phyloP scores from a whole-genome alignment of 2,888 invertebrate genomes.

The Scelioninae gen. 1 region DNA sequence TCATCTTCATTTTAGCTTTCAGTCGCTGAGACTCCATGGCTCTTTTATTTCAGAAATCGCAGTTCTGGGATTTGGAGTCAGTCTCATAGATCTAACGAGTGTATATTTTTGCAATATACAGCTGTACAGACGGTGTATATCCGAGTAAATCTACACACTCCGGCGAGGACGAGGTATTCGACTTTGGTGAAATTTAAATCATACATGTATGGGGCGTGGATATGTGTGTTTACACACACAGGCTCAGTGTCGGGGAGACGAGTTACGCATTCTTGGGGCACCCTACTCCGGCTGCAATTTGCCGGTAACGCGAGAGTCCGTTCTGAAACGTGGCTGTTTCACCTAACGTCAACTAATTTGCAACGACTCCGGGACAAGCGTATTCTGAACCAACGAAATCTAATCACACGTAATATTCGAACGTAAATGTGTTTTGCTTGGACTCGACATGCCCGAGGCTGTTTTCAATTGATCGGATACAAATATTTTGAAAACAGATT shows the following conservation, averaged over 20 bases:
- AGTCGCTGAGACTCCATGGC: background rate
- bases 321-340: constrained; percentile 5
- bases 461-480: background rate
- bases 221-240: background rate
- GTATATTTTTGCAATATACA: constrained; percentile 32
- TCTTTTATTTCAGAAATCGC: constrained; percentile 28
- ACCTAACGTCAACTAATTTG: constrained; percentile 38
- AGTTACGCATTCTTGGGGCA: constrained; percentile 13
- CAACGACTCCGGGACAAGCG: constrained; percentile 22
- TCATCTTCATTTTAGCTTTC: constrained; percentile 32
- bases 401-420: constrained; percentile 40
- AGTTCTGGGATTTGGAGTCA: constrained; percentile 20
- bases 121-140: constrained; percentile 61
- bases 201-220: background rate
- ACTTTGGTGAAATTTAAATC: constrained; percentile 36
- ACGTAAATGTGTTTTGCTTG: constrained; percentile 32
- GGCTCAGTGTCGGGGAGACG: background rate
- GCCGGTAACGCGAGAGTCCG: constrained; percentile 22
- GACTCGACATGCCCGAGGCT: constrained; percentile 5
- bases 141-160: constrained; percentile 73
- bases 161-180: constrained; percentile 16
- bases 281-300: constrained; percentile 20
- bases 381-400: constrained; percentile 32
- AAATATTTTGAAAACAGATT: background rate
- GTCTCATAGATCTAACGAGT: constrained; percentile 13